phyloP scores from a whole-genome alignment of 2,888 invertebrate genomes.

The Eristalis intricaria region DNA sequence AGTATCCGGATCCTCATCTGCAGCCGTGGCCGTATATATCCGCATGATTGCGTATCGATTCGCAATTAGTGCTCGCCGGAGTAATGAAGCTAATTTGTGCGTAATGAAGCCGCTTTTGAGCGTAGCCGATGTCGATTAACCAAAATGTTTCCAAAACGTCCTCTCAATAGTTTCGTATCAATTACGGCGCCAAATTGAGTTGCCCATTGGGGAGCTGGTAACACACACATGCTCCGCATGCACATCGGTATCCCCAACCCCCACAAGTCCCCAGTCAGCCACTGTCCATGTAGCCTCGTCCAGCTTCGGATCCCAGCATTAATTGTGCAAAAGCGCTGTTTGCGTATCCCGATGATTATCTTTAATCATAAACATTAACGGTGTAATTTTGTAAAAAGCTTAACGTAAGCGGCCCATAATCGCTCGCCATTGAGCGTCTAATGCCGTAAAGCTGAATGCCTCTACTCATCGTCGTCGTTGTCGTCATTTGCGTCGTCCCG shows the following conservation, averaged over 20 bases:
- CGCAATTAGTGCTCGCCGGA: constrained; percentile 65
- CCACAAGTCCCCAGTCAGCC: neutral
- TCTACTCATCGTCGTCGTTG: constrained; percentile 25
- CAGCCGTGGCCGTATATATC: constrained; percentile 33
- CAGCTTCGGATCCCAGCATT: constrained; percentile 22
- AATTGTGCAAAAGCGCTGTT: constrained; percentile 53
- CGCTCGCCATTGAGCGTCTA: constrained; percentile 22
- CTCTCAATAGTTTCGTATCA: constrained; percentile 58
- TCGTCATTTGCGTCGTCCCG: too few species aligned
- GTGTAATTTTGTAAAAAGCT: constrained; percentile 38
- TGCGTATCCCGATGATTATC: constrained; percentile 61
- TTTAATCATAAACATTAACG: constrained; percentile 68
- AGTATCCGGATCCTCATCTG: neutral
- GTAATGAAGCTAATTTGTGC: constrained; percentile 71
- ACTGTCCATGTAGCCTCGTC: neutral
- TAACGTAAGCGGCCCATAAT: constrained; percentile 47
- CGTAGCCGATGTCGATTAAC: constrained; percentile 65
- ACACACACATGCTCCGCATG: neutral
- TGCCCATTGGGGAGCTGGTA: constrained; percentile 46
- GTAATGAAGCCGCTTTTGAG: constrained; percentile 70
- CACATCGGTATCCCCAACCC: neutral
- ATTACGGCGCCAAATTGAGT: constrained; percentile 66
- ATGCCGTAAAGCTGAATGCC: constrained; percentile 47
- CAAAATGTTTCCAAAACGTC: constrained; percentile 65
- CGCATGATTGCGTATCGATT: constrained; percentile 71